Base-by-base conservation (phyloP, 2,888 invertebrate species). In the Sarcophaga caerulescens region DNA sequence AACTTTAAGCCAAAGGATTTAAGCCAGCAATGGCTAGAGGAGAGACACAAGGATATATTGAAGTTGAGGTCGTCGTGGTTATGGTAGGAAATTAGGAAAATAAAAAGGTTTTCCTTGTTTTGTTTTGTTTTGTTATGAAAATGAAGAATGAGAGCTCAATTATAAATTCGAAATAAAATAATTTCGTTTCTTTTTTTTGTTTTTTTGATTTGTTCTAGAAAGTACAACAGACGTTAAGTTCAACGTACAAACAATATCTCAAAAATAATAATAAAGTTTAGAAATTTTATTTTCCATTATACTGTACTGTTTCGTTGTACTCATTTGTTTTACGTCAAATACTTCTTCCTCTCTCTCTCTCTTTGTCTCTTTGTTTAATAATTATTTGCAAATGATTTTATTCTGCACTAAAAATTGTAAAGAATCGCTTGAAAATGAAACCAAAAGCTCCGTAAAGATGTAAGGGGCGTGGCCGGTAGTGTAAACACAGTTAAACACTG, bases 361-460 rank as follows among this genome's bases (percentile, higher is more conserved):
- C 79, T 44, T 23, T 59, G 2, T 62, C 21, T 71, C 25, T 71
- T 85, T 75, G 52, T 79, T 82, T 75, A 44, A 62, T 79, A 82
- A 82, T 79, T 85, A 79, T 85, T 85, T 85, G 66, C 78, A 79
- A 79, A 81, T 68, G 60, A 79, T 82, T 78, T 74, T 85, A 52
- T 85, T 85, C 78, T 82, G 82, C 85, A 57, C 74, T 44, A 75
- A 62, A 81, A 74, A 74, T 35, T 74, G 47, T 35, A 52, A 62
- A 35, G 35, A 10, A 35, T 35, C 35, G 10, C 35, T 8, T 8
- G 35, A 35, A 35, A 35, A 69, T 68, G 5, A 60, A 52, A 62
- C 44, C 59, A 77, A 63, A 60, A 52, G 52, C 25, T 0, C 12
- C 0, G 25, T 12, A 25, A 63, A 47, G 35, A 35, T 35, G 6